Conservation (phyloP, 2,797 vertebrate species). For the Pseudopleuronectes americanus region DNA sequence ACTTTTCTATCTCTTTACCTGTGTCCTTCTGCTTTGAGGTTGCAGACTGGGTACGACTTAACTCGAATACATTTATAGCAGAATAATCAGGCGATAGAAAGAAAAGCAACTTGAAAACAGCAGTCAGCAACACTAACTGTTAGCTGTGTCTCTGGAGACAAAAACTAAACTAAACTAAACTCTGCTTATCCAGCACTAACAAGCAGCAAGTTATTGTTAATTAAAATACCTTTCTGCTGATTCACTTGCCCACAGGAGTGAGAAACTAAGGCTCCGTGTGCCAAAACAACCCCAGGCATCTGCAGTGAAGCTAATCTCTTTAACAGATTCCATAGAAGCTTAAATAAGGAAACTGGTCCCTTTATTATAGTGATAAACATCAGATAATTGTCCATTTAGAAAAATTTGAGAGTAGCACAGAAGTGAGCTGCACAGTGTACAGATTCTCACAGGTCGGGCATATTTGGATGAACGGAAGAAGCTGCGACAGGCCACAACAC, state of each 20-base stretch:
- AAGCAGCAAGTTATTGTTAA: slow-evolving; percentile 21
- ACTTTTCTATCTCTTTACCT: slow-evolving; percentile 40
- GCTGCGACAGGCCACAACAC: slow-evolving; percentile 1
- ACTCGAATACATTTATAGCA: neutral
- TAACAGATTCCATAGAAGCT: slow-evolving; percentile 51
- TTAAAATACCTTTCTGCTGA: slow-evolving; percentile 60
- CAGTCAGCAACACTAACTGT: neutral
- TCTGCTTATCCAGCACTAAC: slow-evolving; percentile 4
- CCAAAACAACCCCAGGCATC: slow-evolving; percentile 28
- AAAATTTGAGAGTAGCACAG: no score
- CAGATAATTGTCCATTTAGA: neutral
- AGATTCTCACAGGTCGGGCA: slow-evolving; percentile 25
- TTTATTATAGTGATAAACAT: slow-evolving; percentile 23
- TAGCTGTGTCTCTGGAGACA: neutral
- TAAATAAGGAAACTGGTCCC: slow-evolving; percentile 39
- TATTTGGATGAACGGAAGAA: neutral
- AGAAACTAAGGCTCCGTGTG: slow-evolving; percentile 1
- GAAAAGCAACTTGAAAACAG: neutral
- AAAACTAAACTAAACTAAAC: neutral
- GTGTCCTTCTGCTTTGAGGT: neutral
- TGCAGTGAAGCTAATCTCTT: slow-evolving; percentile 45
- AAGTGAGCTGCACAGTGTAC: neutral
- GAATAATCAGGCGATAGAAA: neutral
- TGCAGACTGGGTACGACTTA: neutral
- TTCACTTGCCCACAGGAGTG: slow-evolving; percentile 23